A percentile compares a stretch with the other conserved stretches of the same genome.
These are phyloP conservation scores for Blastobasis lacticolella DNA, from an alignment of 2,888 invertebrate species.

Conservation along the genomic window DNA sequence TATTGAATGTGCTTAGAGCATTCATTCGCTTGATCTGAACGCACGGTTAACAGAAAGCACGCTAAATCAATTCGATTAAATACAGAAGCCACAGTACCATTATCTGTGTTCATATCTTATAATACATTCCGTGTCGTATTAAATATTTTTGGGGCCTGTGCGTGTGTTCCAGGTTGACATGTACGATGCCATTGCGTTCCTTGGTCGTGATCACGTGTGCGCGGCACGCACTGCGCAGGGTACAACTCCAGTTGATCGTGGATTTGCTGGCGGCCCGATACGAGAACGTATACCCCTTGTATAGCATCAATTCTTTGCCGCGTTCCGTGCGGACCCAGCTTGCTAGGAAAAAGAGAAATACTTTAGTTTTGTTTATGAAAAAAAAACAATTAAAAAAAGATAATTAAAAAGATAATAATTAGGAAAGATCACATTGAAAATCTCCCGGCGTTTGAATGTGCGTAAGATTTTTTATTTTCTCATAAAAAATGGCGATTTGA, in stretches of 20 bases:
- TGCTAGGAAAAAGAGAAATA: background rate
- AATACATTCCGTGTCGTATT: background rate
- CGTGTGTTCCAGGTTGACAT: background rate
- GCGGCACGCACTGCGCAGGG: background rate
- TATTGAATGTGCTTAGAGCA: no score
- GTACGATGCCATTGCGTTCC: background rate
- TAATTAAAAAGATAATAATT: no score
- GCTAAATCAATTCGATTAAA: no score
- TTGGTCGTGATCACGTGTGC: background rate
- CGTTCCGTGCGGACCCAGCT: background rate
- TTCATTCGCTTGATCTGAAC: no score
- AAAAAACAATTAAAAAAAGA: no score
- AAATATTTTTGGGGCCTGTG: background rate
- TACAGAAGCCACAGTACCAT: background rate
- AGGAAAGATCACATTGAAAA: no score
- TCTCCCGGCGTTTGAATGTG: no score
- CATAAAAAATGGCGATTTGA: no score
- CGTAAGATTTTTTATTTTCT: no score
- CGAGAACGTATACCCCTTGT: background rate
- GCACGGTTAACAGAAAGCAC: no score
- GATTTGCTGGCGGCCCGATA: background rate
- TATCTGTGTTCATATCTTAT: background rate
- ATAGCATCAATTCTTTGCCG: background rate
- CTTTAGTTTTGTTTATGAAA: no score
- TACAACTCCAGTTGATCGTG: background rate